These are phyloP conservation scores for Ips nitidus DNA, from an alignment of 1,140 invertebrate genomes.

Conservation along the genomic window DNA sequence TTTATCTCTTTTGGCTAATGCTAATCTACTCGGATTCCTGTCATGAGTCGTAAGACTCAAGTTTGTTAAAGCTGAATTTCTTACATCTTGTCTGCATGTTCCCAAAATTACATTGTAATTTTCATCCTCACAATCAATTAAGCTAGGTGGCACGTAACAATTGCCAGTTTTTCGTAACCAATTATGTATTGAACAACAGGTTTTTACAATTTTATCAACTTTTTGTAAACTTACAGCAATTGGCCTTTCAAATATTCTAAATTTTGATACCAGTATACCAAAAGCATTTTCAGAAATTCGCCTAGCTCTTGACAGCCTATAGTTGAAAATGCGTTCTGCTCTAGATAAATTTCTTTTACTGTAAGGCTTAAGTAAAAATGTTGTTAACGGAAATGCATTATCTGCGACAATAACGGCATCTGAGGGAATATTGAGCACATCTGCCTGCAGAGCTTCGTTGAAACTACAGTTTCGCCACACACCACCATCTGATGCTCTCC, in stretches of 20 bases:
- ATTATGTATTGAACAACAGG: slow-evolving; percentile 33
- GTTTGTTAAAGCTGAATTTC: background rate
- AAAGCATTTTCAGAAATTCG: slow-evolving; percentile 54
- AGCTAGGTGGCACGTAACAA: background rate
- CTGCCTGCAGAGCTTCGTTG: too few relatives aligned
- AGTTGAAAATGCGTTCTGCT: slow-evolving; percentile 51
- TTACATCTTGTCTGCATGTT: background rate
- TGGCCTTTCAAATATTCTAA: slow-evolving; percentile 46
- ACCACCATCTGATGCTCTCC: too few relatives aligned
- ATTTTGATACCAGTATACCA: slow-evolving; percentile 50
- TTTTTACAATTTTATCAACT: slow-evolving; percentile 21
- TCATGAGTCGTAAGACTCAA: background rate
- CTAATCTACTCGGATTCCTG: slow-evolving; percentile 5
- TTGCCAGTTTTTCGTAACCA: slow-evolving; percentile 20
- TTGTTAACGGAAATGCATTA: too few relatives aligned
- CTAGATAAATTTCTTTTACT: slow-evolving; percentile 29
- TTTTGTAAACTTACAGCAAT: slow-evolving; percentile 35
- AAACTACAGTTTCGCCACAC: too few relatives aligned
- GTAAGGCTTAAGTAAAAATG: too few relatives aligned
- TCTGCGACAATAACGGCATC: slow-evolving; percentile 9
- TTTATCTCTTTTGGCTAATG: slow-evolving; percentile 3
- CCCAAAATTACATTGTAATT: background rate
- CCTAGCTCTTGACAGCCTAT: slow-evolving; percentile 35
- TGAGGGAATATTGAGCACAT: too few relatives aligned
- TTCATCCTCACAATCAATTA: too few relatives aligned